Conservation (phyloP, 2,797 vertebrate species). For the Arrhamphus sclerolepis region DNA sequence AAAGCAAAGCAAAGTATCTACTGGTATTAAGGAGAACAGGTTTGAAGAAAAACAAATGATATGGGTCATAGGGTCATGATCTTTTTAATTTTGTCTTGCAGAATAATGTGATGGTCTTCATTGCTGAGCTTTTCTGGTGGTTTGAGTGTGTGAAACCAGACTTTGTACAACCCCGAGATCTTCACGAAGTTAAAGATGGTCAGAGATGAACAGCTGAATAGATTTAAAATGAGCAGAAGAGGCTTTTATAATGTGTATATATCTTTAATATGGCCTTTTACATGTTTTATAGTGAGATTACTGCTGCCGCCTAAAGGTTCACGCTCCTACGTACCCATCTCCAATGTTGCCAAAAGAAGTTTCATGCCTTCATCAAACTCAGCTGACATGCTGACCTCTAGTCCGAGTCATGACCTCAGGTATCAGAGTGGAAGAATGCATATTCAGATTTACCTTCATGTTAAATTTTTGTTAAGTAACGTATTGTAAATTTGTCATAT, state of each 20-base stretch:
- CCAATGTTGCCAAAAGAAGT: constrained; percentile 88
- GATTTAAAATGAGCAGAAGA: not conserved
- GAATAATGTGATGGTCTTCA: constrained; percentile 93
- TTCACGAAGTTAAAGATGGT: constrained; percentile 93
- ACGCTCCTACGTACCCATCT: constrained; percentile 83
- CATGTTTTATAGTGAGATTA: constrained; percentile 80
- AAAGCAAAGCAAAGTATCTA: too few relatives aligned
- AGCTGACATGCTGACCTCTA: constrained; percentile 70
- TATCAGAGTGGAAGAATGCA: constrained; percentile 49
- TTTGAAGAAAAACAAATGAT: too few relatives aligned
- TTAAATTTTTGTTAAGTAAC: too few relatives aligned
- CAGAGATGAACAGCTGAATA: not conserved
- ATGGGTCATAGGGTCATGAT: too few relatives aligned
- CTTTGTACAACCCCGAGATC: constrained; percentile 92
- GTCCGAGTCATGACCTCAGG: constrained; percentile 76
- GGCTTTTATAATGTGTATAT: too few relatives aligned
- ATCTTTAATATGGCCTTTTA: not conserved
- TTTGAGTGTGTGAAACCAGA: constrained; percentile 94
- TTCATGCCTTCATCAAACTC: constrained; percentile 85
- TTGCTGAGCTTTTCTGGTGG: constrained; percentile 98
- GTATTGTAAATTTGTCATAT: too few relatives aligned
- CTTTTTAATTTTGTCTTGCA: constrained; percentile 50
- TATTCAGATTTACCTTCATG: not conserved
- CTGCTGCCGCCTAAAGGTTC: constrained; percentile 86
- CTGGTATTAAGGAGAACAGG: too few relatives aligned